Evolutionary conservation across 2,113 vertebrate genomes (phyloP).

Genomic region (Eudyptes chrysolophus): DNA sequence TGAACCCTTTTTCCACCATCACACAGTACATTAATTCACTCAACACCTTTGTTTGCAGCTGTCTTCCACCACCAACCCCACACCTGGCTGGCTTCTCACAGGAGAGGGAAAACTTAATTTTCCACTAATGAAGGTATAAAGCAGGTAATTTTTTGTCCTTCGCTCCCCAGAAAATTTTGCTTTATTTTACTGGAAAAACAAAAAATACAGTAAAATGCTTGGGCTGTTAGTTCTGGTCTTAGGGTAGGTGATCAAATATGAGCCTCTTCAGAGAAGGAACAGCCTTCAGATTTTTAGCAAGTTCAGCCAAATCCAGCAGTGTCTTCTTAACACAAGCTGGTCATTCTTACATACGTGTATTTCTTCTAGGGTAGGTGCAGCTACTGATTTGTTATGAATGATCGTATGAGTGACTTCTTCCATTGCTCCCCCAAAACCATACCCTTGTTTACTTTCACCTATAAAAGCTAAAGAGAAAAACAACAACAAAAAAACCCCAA

Average conservation of each 20-base stretch:
- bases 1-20: constrained; percentile 29
- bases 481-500: neutral
- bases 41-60: constrained; percentile 55
- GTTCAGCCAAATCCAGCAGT: constrained; percentile 11
- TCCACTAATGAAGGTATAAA: constrained; percentile 36
- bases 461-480: neutral
- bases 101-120: constrained; percentile 20
- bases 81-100: neutral
- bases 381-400: neutral
- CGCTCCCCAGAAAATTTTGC: neutral
- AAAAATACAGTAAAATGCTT: neutral
- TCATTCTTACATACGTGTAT: neutral
- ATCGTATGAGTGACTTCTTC: neutral
- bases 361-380: neutral
- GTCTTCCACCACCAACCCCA: constrained; percentile 23
- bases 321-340: neutral
- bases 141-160: constrained; percentile 18
- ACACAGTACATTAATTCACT: constrained; percentile 42
- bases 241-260: neutral
- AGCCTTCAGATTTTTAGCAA: constrained; percentile 8
- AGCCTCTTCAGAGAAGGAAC: constrained; percentile 30
- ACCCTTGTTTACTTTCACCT: neutral
- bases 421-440: neutral
- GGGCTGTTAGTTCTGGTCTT: constrained; percentile 15
- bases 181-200: neutral